Evolutionary conservation across 2,797 vertebrate genomes (phyloP).

Genomic region (Emydoidea blandingii): DNA sequence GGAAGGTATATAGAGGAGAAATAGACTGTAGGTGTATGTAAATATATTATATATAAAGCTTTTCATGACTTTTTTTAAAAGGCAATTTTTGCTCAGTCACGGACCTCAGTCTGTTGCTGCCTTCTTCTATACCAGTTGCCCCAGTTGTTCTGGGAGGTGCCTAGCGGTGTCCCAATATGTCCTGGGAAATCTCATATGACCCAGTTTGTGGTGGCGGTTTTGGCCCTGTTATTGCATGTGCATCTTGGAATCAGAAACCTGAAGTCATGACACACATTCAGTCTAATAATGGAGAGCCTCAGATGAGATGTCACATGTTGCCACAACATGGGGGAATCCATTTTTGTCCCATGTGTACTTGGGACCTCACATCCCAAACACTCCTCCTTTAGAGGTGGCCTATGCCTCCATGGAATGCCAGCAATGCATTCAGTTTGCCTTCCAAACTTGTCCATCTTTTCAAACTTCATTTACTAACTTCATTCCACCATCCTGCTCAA

Average conservation of each 20-base stretch:
- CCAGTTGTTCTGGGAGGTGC: neutral
- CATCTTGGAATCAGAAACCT: conserved; percentile 35
- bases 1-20: neutral
- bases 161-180: neutral
- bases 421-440: neutral
- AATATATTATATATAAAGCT: neutral
- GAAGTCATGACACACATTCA: conserved; percentile 58
- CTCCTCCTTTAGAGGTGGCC: conserved; percentile 7
- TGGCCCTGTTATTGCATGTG: conserved; percentile 46
- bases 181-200: neutral
- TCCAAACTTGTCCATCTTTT: neutral
- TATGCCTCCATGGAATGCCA: neutral
- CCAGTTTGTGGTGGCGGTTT: neutral
- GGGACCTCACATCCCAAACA: conserved; percentile 20
- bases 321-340: neutral
- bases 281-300: conserved; percentile 54
- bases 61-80: neutral
- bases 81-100: neutral
- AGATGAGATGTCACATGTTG: neutral
- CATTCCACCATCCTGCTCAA: neutral
- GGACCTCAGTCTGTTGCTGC: neutral
- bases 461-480: conserved; percentile 11
- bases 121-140: neutral
- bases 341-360: conserved; percentile 13
- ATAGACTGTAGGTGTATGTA: neutral